Evolutionary conservation across 2,113 vertebrate species (phyloP).

Genomic region (Felis chaus): DNA sequence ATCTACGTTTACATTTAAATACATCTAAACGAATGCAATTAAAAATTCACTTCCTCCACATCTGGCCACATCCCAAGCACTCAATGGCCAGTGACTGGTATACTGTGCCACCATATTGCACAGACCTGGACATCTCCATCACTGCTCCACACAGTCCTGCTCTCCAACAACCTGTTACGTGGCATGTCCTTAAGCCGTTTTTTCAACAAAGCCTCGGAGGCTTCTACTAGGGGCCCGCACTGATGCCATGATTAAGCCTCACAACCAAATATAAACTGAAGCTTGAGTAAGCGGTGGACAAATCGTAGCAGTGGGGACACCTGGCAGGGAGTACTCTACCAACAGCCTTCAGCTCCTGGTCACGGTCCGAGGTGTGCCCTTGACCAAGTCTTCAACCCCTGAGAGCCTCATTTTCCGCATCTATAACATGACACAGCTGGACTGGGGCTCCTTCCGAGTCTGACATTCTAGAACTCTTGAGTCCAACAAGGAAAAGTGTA

Average conservation of each 20-base stretch:
- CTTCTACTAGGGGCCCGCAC: neutral
- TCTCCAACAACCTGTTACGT: neutral
- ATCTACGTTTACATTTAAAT: neutral
- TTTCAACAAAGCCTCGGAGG: too few relatives aligned
- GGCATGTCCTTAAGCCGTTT: neutral
- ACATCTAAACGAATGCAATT: neutral
- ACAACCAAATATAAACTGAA: neutral
- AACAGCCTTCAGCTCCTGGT: neutral
- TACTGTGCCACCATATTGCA: neutral
- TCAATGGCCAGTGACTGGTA: neutral
- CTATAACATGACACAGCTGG: neutral
- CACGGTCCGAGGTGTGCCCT: neutral
- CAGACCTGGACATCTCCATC: neutral
- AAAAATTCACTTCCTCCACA: neutral
- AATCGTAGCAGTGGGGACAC: neutral
- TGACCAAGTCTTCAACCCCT: neutral
- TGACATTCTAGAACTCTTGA: neutral
- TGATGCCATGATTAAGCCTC: neutral
- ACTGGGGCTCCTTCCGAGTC: neutral
- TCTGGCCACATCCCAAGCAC: neutral
- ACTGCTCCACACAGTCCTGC: neutral
- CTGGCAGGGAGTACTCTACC: neutral
- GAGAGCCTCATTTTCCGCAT: neutral
- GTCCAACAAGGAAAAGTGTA: neutral
- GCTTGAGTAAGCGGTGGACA: neutral